A percentile compares a stretch with the other conserved stretches of the same genome.
Conservation (phyloP, 92 coral and sea anemone genomes). For the Virgularia gustaviana region DNA sequence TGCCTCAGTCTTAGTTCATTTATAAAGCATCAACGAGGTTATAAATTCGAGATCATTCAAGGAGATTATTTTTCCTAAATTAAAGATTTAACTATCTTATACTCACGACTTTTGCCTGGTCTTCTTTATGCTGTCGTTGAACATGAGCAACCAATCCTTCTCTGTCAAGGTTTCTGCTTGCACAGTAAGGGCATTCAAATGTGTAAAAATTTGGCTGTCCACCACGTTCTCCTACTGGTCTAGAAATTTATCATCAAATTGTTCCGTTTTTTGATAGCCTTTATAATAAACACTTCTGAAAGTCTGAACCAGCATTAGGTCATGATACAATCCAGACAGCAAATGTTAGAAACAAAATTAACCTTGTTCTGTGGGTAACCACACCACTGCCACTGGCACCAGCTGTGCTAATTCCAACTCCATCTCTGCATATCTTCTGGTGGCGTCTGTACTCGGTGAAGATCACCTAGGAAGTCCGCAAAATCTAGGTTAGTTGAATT, state of each 20-base stretch:
- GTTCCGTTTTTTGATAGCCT: no score
- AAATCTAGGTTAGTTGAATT: background rate
- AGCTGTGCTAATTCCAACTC: background rate
- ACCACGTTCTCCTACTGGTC: background rate
- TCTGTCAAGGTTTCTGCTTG: conserved; percentile 55
- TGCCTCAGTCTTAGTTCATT: background rate
- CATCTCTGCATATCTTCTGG: background rate
- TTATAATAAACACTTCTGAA: no score
- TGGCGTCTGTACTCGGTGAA: conserved; percentile 29
- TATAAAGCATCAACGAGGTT: background rate
- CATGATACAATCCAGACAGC: no score
- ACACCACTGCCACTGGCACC: no score
- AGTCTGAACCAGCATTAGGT: no score
- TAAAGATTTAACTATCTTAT: background rate
- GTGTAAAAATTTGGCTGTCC: conserved; percentile 58
- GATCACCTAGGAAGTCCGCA: conserved; percentile 7
- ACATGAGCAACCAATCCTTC: conserved; percentile 65
- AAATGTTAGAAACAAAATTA: no score
- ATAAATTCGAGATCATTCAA: background rate
- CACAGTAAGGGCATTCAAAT: conserved; percentile 81
- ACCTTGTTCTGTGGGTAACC: no score
- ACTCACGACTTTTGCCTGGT: conserved; percentile 70
- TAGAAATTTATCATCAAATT: background rate
- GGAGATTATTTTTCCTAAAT: background rate
- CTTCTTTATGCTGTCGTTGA: conserved; percentile 53